A percentile compares a stretch with the other conserved stretches of the same genome.
Conservation (phyloP, 2,113 vertebrate genomes). For the Python bivittatus region DNA sequence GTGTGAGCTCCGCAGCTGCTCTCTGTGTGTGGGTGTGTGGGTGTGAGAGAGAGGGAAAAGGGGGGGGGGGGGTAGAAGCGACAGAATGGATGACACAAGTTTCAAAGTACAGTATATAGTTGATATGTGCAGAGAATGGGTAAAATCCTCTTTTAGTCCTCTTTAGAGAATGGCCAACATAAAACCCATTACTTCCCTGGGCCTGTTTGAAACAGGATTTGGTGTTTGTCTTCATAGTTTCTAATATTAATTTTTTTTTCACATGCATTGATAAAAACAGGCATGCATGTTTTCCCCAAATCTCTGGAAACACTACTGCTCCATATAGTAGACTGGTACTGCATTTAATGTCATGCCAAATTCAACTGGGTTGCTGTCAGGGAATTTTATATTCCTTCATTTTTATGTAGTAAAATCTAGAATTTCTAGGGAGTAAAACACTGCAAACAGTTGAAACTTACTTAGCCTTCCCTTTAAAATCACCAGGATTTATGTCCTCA, state of each 20-base stretch:
- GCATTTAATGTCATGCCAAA: not conserved
- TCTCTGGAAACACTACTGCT: not conserved
- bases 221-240: not conserved
- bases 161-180: not conserved
- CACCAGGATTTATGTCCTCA: not conserved
- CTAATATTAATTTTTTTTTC: not conserved
- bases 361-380: not conserved
- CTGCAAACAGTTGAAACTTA: not conserved
- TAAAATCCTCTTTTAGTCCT: not conserved
- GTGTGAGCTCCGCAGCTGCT: not conserved
- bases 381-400: not conserved
- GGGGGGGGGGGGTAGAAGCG: not conserved
- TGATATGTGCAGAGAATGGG: not conserved
- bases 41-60: not conserved
- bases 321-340: not conserved
- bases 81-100: not conserved
- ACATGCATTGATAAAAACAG: not conserved
- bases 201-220: not conserved
- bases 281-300: not conserved
- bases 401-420: not conserved
- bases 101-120: not conserved
- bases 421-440: not conserved
- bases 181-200: not conserved
- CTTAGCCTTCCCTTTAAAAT: not conserved
- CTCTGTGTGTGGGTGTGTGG: not conserved